Percentiles rank a stretch among this genome's conserved stretches.
phyloP scores from a whole-genome alignment of 2,113 vertebrate genomes.

The Eidolon helvum region DNA sequence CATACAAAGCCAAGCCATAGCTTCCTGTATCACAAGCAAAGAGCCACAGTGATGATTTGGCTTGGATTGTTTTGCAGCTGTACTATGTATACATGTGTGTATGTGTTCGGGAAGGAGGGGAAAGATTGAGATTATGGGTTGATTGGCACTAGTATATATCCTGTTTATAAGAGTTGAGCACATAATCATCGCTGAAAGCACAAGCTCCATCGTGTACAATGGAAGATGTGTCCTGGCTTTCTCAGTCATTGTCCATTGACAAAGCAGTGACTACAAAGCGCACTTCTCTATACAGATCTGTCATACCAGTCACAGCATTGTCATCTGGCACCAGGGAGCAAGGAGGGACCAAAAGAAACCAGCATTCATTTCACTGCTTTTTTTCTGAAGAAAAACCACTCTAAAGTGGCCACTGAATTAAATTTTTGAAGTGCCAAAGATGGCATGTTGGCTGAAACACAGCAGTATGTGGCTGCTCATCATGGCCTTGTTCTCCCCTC shows the following conservation, averaged over 20 bases:
- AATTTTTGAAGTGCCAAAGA: not conserved
- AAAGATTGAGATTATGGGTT: rapidly evolving
- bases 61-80: not conserved
- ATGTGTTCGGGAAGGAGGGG: not conserved
- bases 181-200: rapidly evolving
- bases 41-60: not conserved
- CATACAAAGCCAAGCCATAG: not conserved
- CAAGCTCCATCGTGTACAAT: too few species aligned
- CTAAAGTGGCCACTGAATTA: not conserved
- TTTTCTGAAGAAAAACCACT: not conserved
- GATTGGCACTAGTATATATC: not conserved
- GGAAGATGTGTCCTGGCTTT: not conserved
- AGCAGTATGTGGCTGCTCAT: not conserved
- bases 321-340: not conserved
- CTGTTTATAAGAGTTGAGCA: not conserved
- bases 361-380: not conserved
- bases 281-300: not conserved
- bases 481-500: not conserved
- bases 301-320: too few species aligned
- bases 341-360: not conserved
- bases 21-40: not conserved
- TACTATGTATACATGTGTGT: rapidly evolving
- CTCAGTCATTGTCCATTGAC: not conserved
- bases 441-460: not conserved
- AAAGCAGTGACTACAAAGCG: too few species aligned